These are phyloP conservation scores for Tamandua tetradactyla DNA, from an alignment of 2,797 vertebrate species.

Conservation along the genomic window DNA sequence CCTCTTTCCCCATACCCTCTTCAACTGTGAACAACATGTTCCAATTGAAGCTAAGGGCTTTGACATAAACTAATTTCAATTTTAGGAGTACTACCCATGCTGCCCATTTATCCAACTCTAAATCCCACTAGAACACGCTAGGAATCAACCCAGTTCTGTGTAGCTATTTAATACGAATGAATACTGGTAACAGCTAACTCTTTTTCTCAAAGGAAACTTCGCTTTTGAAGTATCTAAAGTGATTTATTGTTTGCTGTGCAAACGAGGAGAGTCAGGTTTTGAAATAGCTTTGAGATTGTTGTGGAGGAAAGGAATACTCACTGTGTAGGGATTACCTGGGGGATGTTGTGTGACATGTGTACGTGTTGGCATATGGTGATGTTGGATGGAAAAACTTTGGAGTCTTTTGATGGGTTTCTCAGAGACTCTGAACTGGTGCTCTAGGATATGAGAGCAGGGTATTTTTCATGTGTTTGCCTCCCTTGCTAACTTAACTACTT, in stretches of 20 bases:
- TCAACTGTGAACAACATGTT: not conserved
- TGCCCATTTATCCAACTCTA: not conserved
- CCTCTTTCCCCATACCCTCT: not conserved
- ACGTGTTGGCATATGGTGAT: not conserved
- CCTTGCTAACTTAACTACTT: slow-evolving; percentile 30
- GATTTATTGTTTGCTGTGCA: slow-evolving; percentile 33
- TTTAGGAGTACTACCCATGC: not conserved
- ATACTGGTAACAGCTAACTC: not conserved
- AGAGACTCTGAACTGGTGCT: slow-evolving; percentile 17
- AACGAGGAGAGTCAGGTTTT: slow-evolving; percentile 31
- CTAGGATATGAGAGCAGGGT: slow-evolving; percentile 41
- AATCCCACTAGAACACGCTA: not conserved
- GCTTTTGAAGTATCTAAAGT: not conserved
- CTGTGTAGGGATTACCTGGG: not conserved
- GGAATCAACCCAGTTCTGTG: not conserved
- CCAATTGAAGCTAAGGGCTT: not conserved
- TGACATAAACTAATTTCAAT: slow-evolving; percentile 10
- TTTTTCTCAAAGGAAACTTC: not conserved
- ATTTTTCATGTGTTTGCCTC: not conserved
- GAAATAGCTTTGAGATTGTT: slow-evolving; percentile 30
- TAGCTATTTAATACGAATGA: not conserved
- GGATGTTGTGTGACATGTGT: not conserved
- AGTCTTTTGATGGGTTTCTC: slow-evolving; percentile 62
- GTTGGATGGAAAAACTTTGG: slow-evolving; percentile 2
- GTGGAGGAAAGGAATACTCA: not conserved